These are phyloP conservation scores for Trinectes maculatus DNA, from an alignment of 2,113 vertebrate species.

Conservation along the genomic window DNA sequence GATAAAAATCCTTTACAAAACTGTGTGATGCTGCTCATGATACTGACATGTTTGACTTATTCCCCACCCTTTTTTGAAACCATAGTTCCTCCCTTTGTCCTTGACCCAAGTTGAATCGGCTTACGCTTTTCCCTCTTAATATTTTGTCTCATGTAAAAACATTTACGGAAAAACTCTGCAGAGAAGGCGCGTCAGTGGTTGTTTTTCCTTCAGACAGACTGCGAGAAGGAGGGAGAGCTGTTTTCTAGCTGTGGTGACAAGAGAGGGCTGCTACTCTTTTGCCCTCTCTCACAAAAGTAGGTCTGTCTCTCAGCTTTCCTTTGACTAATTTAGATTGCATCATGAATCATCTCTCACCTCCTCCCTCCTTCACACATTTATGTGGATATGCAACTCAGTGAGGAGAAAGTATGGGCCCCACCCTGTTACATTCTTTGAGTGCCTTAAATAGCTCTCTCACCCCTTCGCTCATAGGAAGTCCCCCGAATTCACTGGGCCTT, in stretches of 20 bases:
- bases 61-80: constrained; percentile 12
- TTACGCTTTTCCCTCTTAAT: constrained; percentile 2
- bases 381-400: constrained; percentile 3
- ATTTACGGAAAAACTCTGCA: constrained; percentile 35
- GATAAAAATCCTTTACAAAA: constrained; percentile 12
- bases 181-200: constrained; percentile 47
- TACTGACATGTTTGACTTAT: constrained; percentile 15
- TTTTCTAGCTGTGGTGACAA: constrained; percentile 51
- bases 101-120: constrained; percentile 5
- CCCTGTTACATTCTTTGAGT: constrained; percentile 76
- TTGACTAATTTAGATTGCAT: constrained; percentile 56
- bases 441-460: constrained; percentile 62
- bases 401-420: constrained; percentile 49
- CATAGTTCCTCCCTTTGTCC: constrained; percentile 15
- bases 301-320: constrained; percentile 37
- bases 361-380: constrained; percentile 18
- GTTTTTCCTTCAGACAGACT: constrained; percentile 53
- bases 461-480: not conserved
- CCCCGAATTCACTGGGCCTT: constrained; percentile 5
- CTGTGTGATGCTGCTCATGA: no score
- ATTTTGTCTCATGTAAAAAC: constrained; percentile 30
- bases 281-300: constrained; percentile 22
- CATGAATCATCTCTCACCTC: constrained; percentile 26
- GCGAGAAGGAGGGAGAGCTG: constrained; percentile 3
- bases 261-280: constrained; percentile 31